Evolutionary conservation across 2,113 vertebrate genomes (phyloP), one percentile per base, ranked within the genome.

Genomic region (Epinephelus moara): DNA sequence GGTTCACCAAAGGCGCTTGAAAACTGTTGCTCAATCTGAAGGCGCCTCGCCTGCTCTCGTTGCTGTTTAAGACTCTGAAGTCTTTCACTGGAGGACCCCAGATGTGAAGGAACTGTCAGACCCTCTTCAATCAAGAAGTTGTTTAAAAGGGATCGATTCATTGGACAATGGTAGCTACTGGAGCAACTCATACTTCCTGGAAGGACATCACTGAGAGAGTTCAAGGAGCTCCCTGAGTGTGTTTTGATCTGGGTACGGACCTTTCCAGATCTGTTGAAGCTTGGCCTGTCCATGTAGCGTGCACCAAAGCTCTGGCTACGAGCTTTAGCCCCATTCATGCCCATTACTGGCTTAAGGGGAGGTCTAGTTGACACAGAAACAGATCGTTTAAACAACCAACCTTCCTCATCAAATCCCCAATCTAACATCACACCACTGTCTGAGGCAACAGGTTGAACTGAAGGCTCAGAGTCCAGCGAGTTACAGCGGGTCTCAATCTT

Each of bases 261-360:
- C 80, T 96, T 98, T 60, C 96, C 95, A 0, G 91, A 92, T 8
- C 96, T 66, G 37, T 96, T 90, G 6, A 93, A 93, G 67, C 95
- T 90, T 14, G 96, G 90, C 59, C 96, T 96, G 74, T 98, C 97
- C 86, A 96, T 96, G 25, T 94, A 94, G 70, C 96, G 96, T 25
- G 91, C 33, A 2, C 97, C 97, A 87, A 97, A 97, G 81, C 97
- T 98, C 92, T 97, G 97, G 82, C 97, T 98, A 2, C 97, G 97
- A 80, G 96, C 97, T 84, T 98, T 98, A 0, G 97, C 97, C 25
- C 97, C 97, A 8, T 97, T 98, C 97, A 97, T 98, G 61, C 97
- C 97, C 84, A 98, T 94, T 18, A 97, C 97, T 63, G 97, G 97
- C 59, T 97, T 98, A 19, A 97, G 86, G 57, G 96, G 96, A 0